Base-by-base conservation (phyloP, 1,140 invertebrate genomes). In the Hypsibius dujardini region DNA sequence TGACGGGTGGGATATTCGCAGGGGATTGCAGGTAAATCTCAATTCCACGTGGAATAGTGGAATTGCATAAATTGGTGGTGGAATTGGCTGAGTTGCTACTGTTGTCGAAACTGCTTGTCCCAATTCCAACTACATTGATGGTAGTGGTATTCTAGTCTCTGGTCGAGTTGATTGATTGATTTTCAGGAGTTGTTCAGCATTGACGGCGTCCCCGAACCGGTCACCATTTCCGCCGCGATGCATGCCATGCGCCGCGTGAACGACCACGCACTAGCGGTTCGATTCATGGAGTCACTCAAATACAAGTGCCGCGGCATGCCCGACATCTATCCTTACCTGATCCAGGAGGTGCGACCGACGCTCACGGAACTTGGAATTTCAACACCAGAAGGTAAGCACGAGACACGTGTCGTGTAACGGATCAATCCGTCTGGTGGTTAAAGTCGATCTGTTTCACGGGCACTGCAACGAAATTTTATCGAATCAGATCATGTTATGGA, bases 191-290 rank as follows among this genome's bases (percentile, higher is more conserved):
- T 85, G 28, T 83, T 86, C 80, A 89, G 88, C 75, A 87, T 90
- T 85, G 95, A 99, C 83, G 82, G 92, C 74, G 86, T 99, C 59
- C 94, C 95, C 2, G 94, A 98, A 78, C 95, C 95, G 70, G 88
- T 85, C 78, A 90, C 98, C 74, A 86, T 98, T 70, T 86, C 86
- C 76, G 90, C 95, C 72, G 91, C 87, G n/a, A 79, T 99, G 70
- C 87, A 87, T 75, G 95, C 95, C 15, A 94, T 92, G 79, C 86
- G 95, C 74, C 77, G 90, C 74, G 82, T 97, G 0, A 97, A 98
- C 79, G 95, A 99, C 78, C 93, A 88, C 80, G 87, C 94, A 0
- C 80, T 98, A 1, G 87, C 92, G 50, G 84, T 93, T 2, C 86
- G 95, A 79, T 94, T 93, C 81, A 79, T 98, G 60, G 95, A 99